Evolutionary conservation across 2,888 invertebrate species (phyloP), one percentile per base, ranked within the genome.

Genomic region (Spodoptera exigua): DNA sequence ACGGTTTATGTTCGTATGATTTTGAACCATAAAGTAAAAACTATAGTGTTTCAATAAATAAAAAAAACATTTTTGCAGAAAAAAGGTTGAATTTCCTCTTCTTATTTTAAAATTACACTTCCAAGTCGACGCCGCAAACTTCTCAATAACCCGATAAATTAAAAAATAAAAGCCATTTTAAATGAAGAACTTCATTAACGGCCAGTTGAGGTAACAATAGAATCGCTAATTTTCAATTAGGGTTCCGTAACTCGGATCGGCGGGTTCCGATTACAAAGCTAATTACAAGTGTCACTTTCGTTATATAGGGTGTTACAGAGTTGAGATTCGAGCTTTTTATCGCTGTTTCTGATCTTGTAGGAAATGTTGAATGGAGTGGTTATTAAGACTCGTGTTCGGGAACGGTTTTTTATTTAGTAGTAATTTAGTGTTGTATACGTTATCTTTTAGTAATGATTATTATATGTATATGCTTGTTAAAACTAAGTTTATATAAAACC

Each of bases 251-350:
- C 34, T 78, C 80, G 66, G 76, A 82, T 82, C 80, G 78, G 68
- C 75, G 80, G 83, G 83, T 79, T 91, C 87, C 83, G 89, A 86
- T 92, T 92, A 89, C 93, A 81, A 83, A 86, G 89, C 85, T 89
- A 91, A 92, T 93, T 91, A 92, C 89, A 85, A 90, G 89, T 90
- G 88, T 90, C 89, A 83, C 74, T 81, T 84, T 80, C 80, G 83
- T 83, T 84, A 82, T 78, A 81, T 63, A 70, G 63, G 54, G 63
- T 46, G 64, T 45, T 40, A 18, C 21, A 55, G 56, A 71, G 56
- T 46, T 41, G 49, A 49, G 47, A 60, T 55, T 32, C 37, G 46
- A 49, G 68, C 49, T 67, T 68, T 72, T 66, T 66, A 59, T 40
- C 49, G 40, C 34, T 52, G 54, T 57, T 27, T 70, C 12, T 39